Base-by-base conservation (phyloP, 1,140 invertebrate species). In the Schlechtendalia chinensis region DNA sequence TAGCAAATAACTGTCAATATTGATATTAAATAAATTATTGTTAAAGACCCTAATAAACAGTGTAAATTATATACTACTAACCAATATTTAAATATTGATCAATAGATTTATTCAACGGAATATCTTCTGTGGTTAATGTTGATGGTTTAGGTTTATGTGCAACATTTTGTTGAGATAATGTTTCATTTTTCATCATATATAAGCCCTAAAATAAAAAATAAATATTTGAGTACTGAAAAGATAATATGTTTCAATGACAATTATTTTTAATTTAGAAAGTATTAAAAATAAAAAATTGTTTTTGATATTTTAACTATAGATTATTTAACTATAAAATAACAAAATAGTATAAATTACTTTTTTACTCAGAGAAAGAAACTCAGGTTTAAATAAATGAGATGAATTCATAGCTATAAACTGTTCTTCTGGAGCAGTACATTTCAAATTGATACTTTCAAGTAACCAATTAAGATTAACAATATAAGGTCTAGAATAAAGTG, bases 401-500 rank as follows among this genome's bases (percentile, higher is more conserved):
- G 75, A 58, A 61, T 79, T 58, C 22, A 79, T 63, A 27, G 75
- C 75, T 6, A 79, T 4, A 50, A 87, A 90, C 22, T 85, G 83
- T 45, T 89, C 87, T 85, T 93, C 92, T 24, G 87, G 85, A 4
- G 90, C 88, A 11, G 89, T 86, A 74, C 86, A 86, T 71, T 89
- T 88, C 0, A 89, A 85, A 81, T 89, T 88, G 2, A 93, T 90
- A 85, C 93, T 93, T 81, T 92, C 89, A 22, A 91, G 83, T 32
- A 96, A 84, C 95, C 95, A 96, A 19, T 89, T 86, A 59, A 91
- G 45, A 58, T 86, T 89, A 1, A 96, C 89, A 63, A 94, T 87
- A 83, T 89, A 88, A 19, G 90, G 89, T 82, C 90, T 91, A 83
- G 82, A 86, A 84, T 83, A 82, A 12, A n/a, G 27, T 32, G 3